phyloP scores from a whole-genome alignment of 2,888 invertebrate species.

The Dryocosmus kuriphilus region DNA sequence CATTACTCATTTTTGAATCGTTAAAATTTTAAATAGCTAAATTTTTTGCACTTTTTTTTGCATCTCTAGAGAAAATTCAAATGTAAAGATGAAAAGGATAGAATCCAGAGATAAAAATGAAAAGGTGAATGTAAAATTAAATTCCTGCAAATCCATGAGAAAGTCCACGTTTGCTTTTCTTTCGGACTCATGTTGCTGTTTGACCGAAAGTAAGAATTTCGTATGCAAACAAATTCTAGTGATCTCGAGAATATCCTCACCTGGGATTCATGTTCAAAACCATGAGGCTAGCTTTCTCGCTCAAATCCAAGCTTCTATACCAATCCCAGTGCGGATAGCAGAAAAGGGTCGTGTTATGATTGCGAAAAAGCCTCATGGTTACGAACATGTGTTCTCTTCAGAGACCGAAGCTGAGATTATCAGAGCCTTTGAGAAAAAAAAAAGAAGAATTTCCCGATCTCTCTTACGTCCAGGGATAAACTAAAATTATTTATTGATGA shows the following conservation, averaged over 20 bases:
- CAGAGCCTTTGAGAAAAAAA: slow-evolving; percentile 37
- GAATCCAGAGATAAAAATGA: background rate
- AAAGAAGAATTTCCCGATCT: background rate
- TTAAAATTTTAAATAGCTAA: background rate
- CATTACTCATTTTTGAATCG: too few relatives aligned
- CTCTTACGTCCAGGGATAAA: slow-evolving; percentile 21
- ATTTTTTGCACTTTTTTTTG: background rate
- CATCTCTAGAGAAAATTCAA: background rate
- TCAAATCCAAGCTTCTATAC: slow-evolving; percentile 22
- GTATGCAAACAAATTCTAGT: slow-evolving; percentile 37
- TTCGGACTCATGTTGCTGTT: slow-evolving; percentile 15
- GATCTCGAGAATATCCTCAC: slow-evolving; percentile 31
- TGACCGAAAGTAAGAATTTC: slow-evolving; percentile 33
- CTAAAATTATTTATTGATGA: slow-evolving; percentile 25
- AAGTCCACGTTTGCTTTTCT: slow-evolving; percentile 1
- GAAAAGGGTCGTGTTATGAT: slow-evolving; percentile 32
- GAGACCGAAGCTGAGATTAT: slow-evolving; percentile 39
- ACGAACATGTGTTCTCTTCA: slow-evolving; percentile 33
- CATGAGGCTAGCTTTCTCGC: slow-evolving; percentile 28
- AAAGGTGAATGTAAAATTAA: background rate
- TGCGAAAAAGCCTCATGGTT: slow-evolving; percentile 37
- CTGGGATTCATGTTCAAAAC: slow-evolving; percentile 34
- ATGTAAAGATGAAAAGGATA: background rate
- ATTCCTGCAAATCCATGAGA: background rate
- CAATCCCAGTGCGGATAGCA: slow-evolving; percentile 33